These are phyloP conservation scores for Pangasius macronema DNA, from an alignment of 2,797 vertebrate species.

Conservation along the genomic window DNA sequence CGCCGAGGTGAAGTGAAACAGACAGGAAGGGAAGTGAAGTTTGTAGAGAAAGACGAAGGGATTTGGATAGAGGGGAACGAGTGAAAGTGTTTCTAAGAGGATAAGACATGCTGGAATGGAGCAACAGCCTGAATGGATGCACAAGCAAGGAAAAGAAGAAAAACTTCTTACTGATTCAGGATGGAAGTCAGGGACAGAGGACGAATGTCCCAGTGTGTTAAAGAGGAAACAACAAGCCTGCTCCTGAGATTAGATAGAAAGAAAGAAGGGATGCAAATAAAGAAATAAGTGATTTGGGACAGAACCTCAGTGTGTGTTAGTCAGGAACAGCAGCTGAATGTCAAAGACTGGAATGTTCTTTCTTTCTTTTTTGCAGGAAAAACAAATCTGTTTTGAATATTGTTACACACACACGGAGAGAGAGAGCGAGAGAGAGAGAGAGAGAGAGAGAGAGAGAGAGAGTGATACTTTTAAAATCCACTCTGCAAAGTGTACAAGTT, in stretches of 20 bases:
- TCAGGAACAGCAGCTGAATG: background rate
- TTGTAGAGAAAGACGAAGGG: background rate
- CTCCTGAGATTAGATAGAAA: background rate
- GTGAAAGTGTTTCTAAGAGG: slow-evolving; percentile 23
- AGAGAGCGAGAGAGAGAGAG: background rate
- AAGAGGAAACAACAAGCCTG: background rate
- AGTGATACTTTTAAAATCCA: no score
- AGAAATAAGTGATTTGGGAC: background rate
- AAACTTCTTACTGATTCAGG: slow-evolving; percentile 14
- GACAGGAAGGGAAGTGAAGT: background rate
- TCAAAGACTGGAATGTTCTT: background rate
- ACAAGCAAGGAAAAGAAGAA: slow-evolving; percentile 16
- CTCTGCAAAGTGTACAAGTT: no score
- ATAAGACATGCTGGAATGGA: slow-evolving; percentile 29
- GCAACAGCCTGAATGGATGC: background rate
- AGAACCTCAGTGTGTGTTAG: slow-evolving; percentile 1
- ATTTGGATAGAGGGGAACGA: background rate
- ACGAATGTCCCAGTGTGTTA: background rate
- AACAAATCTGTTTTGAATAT: background rate
- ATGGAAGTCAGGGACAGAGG: background rate
- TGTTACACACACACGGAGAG: background rate
- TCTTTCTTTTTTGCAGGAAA: background rate
- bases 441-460: no score
- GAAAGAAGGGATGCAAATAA: background rate
- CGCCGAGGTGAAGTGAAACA: background rate